These are phyloP conservation scores for Himalopsyche anomala DNA, from an alignment of 2,888 invertebrate species.

Conservation along the genomic window DNA sequence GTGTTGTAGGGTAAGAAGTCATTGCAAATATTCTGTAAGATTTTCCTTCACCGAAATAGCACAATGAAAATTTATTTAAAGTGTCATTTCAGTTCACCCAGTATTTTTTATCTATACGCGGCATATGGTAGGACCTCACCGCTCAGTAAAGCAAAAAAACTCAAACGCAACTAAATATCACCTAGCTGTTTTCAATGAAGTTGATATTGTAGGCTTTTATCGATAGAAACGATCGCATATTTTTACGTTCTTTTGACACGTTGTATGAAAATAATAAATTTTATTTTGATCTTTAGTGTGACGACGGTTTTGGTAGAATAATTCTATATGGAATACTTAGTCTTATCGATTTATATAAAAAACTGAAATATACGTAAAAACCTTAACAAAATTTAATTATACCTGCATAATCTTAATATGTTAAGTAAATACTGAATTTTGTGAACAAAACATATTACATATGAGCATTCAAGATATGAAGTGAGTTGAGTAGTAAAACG, in stretches of 20 bases:
- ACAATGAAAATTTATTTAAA: no score
- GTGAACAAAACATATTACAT: no score
- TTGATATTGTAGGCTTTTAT: neutral
- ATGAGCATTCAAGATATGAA: no score
- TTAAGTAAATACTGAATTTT: no score
- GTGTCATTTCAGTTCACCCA: neutral
- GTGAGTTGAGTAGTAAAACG: no score
- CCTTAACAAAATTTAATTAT: no score
- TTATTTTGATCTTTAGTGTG: neutral
- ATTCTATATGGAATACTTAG: neutral
- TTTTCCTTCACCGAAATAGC: no score
- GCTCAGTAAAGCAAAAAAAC: conserved; percentile 8
- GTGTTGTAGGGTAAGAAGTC: no score
- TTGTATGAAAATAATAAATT: neutral
- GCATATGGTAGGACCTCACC: conserved; percentile 16
- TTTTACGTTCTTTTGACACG: neutral
- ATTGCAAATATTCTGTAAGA: no score
- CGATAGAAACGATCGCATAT: neutral
- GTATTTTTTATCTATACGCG: neutral
- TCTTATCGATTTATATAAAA: no score
- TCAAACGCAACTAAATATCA: conserved; percentile 11
- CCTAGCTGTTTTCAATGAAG: neutral
- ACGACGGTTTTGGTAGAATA: neutral
- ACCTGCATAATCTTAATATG: no score
- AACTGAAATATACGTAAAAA: no score